Base-by-base conservation (phyloP, 2,888 invertebrate species). In the Argyra leucocephala region DNA sequence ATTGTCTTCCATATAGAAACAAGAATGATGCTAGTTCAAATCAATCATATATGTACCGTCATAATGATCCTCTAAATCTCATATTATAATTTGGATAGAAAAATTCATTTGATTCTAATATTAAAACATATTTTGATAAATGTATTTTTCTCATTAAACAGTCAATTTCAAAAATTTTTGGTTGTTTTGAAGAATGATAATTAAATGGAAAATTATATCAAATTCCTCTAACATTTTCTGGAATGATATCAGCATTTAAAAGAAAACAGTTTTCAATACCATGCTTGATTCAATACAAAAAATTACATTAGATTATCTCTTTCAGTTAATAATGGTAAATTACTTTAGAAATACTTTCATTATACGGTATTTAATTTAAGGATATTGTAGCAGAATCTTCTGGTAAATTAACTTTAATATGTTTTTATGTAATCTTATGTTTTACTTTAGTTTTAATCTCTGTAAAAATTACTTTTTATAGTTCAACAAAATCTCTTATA, bases 141-240 rank as follows among this genome's bases (percentile, higher is more conserved):
- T 78, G 75, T 9, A 73, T 71, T 59, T 75, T 77, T 21, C 80
- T 73, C 65, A 80, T 69, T 60, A 78, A 61, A 63, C 80, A 80
- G 66, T 80, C 80, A 0, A 73, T 69, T 65, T 76, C 75, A 6
- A 80, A 68, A 7, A 80, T 66, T 23, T 71, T 70, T 1, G 75
- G 75, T 23, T 76, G 71, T 36, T 73, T 69, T 18, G 66, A 62
- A 0, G 71, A 62, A 65, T 75, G 75, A 1, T 70, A 68, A 0
- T 68, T 66, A 58, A 76, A 80, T 1, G 80, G 80, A 69, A 80
- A 80, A 65, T 80, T 80, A 61, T 76, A 80, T 18, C 18, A 48
- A 18, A 18, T 18, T 18, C n/a, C 12, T 18, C 48, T 48, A 18
- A 48, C 48, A 18, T 15, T 48, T n/a, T 48, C 48, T 48, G 75